phyloP scores from a whole-genome alignment of 2,888 invertebrate species.

The Nymphalis c-album region DNA sequence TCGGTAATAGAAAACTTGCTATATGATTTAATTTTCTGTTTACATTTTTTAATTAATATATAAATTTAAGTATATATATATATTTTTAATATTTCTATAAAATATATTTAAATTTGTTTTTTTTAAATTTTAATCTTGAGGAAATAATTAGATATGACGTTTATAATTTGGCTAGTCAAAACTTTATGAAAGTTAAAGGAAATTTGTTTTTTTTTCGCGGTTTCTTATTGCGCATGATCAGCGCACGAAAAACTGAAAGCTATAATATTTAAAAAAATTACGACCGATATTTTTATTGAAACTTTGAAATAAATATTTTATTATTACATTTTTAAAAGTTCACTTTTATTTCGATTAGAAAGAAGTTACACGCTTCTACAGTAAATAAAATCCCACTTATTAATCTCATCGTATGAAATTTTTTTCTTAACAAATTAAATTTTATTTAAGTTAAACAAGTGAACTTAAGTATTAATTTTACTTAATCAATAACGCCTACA shows the following conservation, averaged over 20 bases:
- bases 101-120: constrained; percentile 35
- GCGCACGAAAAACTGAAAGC: constrained; percentile 64
- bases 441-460: too few species aligned
- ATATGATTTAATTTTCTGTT: constrained; percentile 38
- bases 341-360: too few species aligned
- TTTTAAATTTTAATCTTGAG: too few species aligned
- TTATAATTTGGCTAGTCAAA: constrained; percentile 28
- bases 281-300: too few species aligned
- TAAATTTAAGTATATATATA: constrained; percentile 33
- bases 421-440: too few species aligned
- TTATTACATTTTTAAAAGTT: too few species aligned
- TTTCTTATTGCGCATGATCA: constrained; percentile 65
- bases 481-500: background rate
- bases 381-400: too few species aligned
- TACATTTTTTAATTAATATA: constrained; percentile 8
- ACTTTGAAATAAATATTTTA: too few species aligned
- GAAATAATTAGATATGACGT: too few species aligned
- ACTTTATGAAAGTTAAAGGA: constrained; percentile 52
- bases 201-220: constrained; percentile 49
- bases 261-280: background rate
- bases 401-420: too few species aligned
- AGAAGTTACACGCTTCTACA: too few species aligned
- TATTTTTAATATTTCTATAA: constrained; percentile 39
- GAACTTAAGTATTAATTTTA: background rate
- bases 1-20: constrained; percentile 12